phyloP scores from a whole-genome alignment of 2,797 vertebrate species.

The Octomys mimax region DNA sequence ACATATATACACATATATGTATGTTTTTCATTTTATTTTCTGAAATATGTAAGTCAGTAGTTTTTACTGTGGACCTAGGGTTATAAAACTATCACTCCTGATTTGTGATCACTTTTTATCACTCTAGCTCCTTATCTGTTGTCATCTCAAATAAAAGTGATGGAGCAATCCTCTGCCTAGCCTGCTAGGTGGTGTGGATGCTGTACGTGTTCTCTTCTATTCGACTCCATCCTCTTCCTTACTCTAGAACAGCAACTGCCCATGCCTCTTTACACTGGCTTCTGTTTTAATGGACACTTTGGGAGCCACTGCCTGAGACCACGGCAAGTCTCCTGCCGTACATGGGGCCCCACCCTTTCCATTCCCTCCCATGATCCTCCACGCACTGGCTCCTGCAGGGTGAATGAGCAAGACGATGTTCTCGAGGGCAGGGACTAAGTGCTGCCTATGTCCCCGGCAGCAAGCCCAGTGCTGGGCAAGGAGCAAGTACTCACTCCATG shows the following conservation, averaged over 20 bases:
- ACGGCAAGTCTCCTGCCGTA: rapidly evolving
- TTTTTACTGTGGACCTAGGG: neutral
- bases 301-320: neutral
- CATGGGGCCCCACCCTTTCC: neutral
- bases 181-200: neutral
- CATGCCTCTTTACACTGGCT: neutral
- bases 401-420: neutral
- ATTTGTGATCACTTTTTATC: neutral
- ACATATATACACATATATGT: too few relatives aligned
- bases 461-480: neutral
- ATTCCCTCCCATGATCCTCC: neutral
- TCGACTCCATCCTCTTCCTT: neutral
- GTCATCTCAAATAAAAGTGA: neutral
- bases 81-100: neutral
- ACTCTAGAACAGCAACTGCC: neutral
- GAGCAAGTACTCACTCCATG: neutral
- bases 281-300: neutral
- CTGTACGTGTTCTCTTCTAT: neutral
- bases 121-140: neutral
- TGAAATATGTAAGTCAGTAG: neutral
- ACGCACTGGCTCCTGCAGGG: neutral
- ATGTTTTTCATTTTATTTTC: constrained; percentile 24
- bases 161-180: neutral
- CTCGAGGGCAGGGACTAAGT: neutral
- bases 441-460: neutral